Evolutionary conservation across 2,797 vertebrate species (phyloP), one percentile per base, ranked within the genome.

Genomic region (Malurus splendens): DNA sequence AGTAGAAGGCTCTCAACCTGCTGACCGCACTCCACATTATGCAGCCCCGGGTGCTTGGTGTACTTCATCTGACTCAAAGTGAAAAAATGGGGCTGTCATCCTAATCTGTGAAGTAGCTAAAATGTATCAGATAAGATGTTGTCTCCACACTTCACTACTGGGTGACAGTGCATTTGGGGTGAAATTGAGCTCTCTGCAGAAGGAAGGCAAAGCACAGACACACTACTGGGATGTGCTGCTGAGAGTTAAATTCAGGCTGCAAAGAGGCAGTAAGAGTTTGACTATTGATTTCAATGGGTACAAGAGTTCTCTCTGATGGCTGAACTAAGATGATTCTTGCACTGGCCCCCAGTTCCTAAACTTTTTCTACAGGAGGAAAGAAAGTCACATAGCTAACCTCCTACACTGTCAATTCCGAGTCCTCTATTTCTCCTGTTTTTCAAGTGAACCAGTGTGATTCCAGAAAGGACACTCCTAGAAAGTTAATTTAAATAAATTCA

Each of bases 1-100:
- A 39, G 50, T 0, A 0, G 54, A 50, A n/a, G 12, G 41, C 38
- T 78, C 32, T 72, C 0, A 0, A 5, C 33, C n/a, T 73, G 19
- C 32, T 65, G 25, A 16, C 30, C 36, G 3, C 0, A 0, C 10
- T 73, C 2, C 22, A 9, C 28, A 1, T 50, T 28, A 18, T 13
- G 27, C 42, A 61, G 24, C 18, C 42, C 32, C 5, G 13, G 8
- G 6, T 70, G 20, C 30, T 47, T 52, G 28, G 13, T 33, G 59
- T 39, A 41, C 39, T 72, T 39, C 20, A 36, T 65, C n/a, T 68
- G 64, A 54, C 32, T 76, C 15, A 10, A 1, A 19, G 32, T 55
- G 15, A n/a, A 38, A 19, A 33, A 54, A 55, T 36, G 33, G 9
- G 19, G 12, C 30, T 55, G 19, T 51, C 36, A 33, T 70, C 41